Base-by-base conservation (phyloP, 2,113 vertebrate species). In the Acrocephalus kingi region DNA sequence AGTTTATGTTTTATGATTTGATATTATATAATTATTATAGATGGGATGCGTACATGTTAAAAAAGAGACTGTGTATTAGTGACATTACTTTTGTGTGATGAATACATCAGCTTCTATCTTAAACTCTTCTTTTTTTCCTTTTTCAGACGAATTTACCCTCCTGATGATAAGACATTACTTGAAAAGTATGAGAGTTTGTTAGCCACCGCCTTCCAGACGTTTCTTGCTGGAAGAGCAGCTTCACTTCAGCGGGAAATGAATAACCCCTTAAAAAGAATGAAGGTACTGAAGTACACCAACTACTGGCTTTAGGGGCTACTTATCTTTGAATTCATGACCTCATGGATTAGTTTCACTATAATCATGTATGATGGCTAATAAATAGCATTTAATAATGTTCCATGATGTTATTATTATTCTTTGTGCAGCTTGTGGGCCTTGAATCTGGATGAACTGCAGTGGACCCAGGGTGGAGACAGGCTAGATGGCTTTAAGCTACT, bases 181-280 rank as follows among this genome's bases (percentile, higher is more conserved):
- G 99, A 99, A 97, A 99, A 99, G 98, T 99, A 99, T 97, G 99
- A 99, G 97, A 98, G 97, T 97, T 99, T 99, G 93, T 98, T 99
- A 97, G 98, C 99, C 51, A 98, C 98, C 73, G 99, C 99, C 97
- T 99, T 99, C 98, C 99, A 99, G 98, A 99, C 99, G 2, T 99
- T 99, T 97, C 99, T 99, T 73, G 99, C 99, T 83, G 99, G 99
- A 97, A 99, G 99, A 98, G 99, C 99, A 84, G 98, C 99, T 97
- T 99, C 99, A 85, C 99, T 99, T 98, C 99, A 99, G 98, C 98
- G 99, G 96, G 99, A 99, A 97, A 97, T 99, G 98, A 99, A 99
- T 98, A 99, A 99, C 98, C 99, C 99, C 97, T 98, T 99, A 98
- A 99, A 99, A 98, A 98, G 97, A 98, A 99, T 99, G 99, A 99